A percentile compares a stretch with the other conserved stretches of the same genome.
These are phyloP conservation scores for Grallaria varia DNA, from an alignment of 2,113 vertebrate genomes.

Conservation along the genomic window DNA sequence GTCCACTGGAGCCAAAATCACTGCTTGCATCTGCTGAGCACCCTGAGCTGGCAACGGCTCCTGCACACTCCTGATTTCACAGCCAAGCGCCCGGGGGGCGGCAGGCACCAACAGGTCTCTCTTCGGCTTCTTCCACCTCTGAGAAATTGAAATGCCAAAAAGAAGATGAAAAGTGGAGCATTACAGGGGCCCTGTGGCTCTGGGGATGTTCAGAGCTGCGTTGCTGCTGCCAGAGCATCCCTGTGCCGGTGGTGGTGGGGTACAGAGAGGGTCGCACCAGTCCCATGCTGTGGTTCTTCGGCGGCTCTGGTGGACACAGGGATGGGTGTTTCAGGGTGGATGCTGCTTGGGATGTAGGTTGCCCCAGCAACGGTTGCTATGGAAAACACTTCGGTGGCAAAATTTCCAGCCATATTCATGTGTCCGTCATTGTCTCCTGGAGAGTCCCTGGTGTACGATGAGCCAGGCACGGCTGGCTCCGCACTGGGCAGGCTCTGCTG, in stretches of 20 bases:
- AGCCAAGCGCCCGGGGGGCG: rapidly evolving
- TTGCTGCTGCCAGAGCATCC: neutral
- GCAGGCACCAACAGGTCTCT: neutral
- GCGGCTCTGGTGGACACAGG: neutral
- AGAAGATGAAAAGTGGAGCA: neutral
- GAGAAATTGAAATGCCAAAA: neutral
- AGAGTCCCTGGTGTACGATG: neutral
- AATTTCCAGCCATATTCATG: neutral
- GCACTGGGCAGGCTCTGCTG: rapidly evolving
- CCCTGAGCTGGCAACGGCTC: neutral
- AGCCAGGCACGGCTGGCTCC: neutral
- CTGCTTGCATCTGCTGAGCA: neutral
- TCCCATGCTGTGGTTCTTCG: rapidly evolving
- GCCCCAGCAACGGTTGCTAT: conserved; percentile 37
- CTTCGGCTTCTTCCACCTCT: neutral
- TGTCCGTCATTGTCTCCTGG: neutral
- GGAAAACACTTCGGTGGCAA: neutral
- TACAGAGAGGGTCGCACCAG: rapidly evolving
- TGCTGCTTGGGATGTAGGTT: conserved; percentile 18
- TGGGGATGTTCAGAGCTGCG: neutral
- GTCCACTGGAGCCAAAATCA: neutral
- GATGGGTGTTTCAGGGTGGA: neutral
- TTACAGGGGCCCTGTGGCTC: neutral
- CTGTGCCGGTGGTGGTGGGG: neutral
- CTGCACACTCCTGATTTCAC: neutral